A percentile compares a stretch with the other conserved stretches of the same genome.
phyloP scores from a whole-genome alignment of 1,140 invertebrate genomes.

The Drosophila simulans region DNA sequence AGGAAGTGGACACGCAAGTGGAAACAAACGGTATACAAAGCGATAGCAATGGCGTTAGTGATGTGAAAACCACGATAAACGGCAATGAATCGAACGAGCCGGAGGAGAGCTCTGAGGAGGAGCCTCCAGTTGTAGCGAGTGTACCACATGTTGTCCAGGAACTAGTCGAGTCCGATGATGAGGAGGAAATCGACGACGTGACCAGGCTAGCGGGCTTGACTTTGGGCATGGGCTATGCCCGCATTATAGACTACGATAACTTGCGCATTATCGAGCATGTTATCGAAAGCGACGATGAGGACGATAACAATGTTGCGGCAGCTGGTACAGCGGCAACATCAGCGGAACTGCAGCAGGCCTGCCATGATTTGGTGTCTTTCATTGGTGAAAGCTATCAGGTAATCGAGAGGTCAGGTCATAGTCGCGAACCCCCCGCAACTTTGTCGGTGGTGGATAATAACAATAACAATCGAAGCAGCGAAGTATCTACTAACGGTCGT shows the following conservation, averaged over 20 bases:
- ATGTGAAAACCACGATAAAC: slow-evolving; percentile 8
- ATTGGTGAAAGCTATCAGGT: slow-evolving; percentile 76
- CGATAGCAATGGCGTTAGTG: slow-evolving; percentile 26
- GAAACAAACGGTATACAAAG: slow-evolving; percentile 48
- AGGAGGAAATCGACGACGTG: slow-evolving; percentile 45
- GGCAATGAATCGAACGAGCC: neutral
- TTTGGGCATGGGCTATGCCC: slow-evolving; percentile 66
- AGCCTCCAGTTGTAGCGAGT: neutral
- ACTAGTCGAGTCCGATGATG: slow-evolving; percentile 10
- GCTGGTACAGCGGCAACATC: slow-evolving; percentile 1
- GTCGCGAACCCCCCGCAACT: slow-evolving; percentile 7
- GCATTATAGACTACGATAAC: slow-evolving; percentile 80
- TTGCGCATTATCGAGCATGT: slow-evolving; percentile 79
- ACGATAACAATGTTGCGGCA: slow-evolving; percentile 6
- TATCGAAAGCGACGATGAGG: slow-evolving; percentile 73
- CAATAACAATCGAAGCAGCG: slow-evolving; percentile 58
- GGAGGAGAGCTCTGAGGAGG: neutral
- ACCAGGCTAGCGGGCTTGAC: slow-evolving; percentile 48
- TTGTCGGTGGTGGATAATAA: slow-evolving; percentile 57
- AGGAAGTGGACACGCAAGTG: slow-evolving; percentile 6
- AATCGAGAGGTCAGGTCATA: slow-evolving; percentile 55
- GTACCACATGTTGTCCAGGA: neutral
- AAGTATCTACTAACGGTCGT: slow-evolving; percentile 4
- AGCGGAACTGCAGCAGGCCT: slow-evolving; percentile 43
- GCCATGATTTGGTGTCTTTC: slow-evolving; percentile 71